These are phyloP conservation scores for Drosophila algonquin DNA, from an alignment of 2,888 invertebrate species.

Conservation along the genomic window DNA sequence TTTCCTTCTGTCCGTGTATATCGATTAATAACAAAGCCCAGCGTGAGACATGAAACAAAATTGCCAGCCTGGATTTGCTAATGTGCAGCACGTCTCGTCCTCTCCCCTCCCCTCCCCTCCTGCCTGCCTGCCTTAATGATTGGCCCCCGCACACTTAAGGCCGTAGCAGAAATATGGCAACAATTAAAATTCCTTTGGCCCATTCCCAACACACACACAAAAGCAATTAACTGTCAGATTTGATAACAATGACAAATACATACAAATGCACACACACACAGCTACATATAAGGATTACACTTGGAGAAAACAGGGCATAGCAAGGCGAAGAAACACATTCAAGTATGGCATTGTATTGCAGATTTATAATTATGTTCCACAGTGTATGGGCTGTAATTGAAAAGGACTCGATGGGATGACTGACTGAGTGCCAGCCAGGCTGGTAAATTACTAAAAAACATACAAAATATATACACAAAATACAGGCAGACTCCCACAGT, in stretches of 20 bases:
- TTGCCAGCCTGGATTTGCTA: constrained; percentile 48
- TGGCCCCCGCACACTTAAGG: constrained; percentile 46
- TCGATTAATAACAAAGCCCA: constrained; percentile 70
- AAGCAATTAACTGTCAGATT: constrained; percentile 70
- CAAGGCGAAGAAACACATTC: no score
- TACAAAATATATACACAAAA: constrained; percentile 55
- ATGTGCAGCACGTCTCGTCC: constrained; percentile 7
- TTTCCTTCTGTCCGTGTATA: constrained; percentile 6
- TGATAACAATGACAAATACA: constrained; percentile 59
- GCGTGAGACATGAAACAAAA: constrained; percentile 58
- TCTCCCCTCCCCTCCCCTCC: background rate
- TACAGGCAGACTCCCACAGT: constrained; percentile 7
- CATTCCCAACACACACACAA: constrained; percentile 49
- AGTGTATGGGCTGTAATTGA: constrained; percentile 57
- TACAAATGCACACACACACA: constrained; percentile 11
- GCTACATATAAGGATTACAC: no score
- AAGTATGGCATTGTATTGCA: background rate
- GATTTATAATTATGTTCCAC: background rate
- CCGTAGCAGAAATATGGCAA: constrained; percentile 53
- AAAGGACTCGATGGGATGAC: constrained; percentile 50
- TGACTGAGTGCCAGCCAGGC: constrained; percentile 33
- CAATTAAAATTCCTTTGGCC: constrained; percentile 52
- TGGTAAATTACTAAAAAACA: constrained; percentile 62
- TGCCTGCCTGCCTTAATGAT: background rate
- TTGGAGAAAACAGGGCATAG: no score